Conservation (phyloP, 2,797 vertebrate genomes). For the Spheniscus humboldti region DNA sequence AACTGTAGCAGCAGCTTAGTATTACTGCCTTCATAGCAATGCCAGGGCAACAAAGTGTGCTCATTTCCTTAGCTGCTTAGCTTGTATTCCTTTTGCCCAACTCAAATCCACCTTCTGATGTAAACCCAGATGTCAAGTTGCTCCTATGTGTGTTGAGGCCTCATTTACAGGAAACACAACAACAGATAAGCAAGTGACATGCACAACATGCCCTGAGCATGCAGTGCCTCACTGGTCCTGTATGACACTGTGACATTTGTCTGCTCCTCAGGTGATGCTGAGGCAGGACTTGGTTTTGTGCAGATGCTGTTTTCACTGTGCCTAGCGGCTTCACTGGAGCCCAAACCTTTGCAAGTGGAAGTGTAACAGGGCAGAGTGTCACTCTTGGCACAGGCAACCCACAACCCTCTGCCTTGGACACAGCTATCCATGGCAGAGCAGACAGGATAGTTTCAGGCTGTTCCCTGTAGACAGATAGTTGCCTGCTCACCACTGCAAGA, state of each 20-base stretch:
- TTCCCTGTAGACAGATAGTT: neutral
- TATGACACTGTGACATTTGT: rapidly evolving
- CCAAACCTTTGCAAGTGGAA: neutral
- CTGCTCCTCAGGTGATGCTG: neutral
- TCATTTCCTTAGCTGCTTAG: neutral
- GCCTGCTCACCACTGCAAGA: neutral
- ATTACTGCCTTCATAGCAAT: rapidly evolving
- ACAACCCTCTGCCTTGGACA: rapidly evolving
- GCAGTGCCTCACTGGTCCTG: neutral
- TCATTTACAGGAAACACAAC: too few relatives aligned
- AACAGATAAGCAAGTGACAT: too few relatives aligned
- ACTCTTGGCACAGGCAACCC: too few relatives aligned
- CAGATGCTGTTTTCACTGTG: neutral
- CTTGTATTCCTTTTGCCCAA: neutral
- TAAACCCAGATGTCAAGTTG: neutral
- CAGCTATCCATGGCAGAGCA: rapidly evolving
- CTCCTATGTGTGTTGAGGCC: too few relatives aligned
- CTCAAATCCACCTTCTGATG: too few relatives aligned
- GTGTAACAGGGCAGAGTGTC: neutral
- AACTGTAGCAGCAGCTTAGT: neutral
- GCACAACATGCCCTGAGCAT: rapidly evolving
- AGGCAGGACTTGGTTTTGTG: neutral
- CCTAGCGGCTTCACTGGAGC: neutral
- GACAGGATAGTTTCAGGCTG: too few relatives aligned
- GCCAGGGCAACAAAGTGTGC: neutral